These are phyloP conservation scores for Tanypteryx hageni DNA, from an alignment of 2,888 invertebrate species.

Conservation along the genomic window DNA sequence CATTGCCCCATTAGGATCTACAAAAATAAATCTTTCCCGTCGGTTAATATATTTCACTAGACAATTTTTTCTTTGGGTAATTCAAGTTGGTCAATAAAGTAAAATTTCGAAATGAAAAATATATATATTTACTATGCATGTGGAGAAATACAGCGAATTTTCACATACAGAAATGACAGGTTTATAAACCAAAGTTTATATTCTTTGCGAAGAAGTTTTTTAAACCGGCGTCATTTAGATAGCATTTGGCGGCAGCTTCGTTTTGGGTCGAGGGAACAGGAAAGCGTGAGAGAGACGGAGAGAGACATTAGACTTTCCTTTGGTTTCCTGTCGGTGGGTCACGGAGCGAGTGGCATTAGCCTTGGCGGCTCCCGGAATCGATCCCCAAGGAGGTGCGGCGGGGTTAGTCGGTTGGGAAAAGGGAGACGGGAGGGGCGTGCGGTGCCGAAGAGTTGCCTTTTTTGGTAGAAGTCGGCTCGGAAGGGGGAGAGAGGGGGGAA, in stretches of 20 bases:
- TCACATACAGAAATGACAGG: no score
- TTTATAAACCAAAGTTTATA: no score
- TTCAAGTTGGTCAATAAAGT: not conserved
- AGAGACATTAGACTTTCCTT: not conserved
- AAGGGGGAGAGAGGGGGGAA: not conserved
- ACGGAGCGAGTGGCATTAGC: constrained; percentile 33
- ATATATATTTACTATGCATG: no score
- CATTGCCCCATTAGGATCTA: not conserved
- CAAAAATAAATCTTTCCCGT: not conserved
- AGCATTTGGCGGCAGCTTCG: not conserved
- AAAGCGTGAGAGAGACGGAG: not conserved
- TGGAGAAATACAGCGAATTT: no score
- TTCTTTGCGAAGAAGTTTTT: no score
- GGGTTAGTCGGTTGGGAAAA: not conserved
- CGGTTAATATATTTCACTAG: not conserved
- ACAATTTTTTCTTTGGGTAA: not conserved
- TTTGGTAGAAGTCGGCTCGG: not conserved
- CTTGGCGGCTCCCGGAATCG: constrained; percentile 35
- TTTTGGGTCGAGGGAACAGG: not conserved
- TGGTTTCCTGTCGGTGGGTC: constrained; percentile 36
- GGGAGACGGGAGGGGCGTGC: not conserved
- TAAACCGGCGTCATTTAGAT: no score
- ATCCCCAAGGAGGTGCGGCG: not conserved
- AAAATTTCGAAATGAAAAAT: no score
- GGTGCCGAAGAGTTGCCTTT: not conserved